Percentiles rank a stretch among this genome's conserved stretches.
Conservation (phyloP, 2,113 vertebrate genomes). For the Geothlypis trichas region DNA sequence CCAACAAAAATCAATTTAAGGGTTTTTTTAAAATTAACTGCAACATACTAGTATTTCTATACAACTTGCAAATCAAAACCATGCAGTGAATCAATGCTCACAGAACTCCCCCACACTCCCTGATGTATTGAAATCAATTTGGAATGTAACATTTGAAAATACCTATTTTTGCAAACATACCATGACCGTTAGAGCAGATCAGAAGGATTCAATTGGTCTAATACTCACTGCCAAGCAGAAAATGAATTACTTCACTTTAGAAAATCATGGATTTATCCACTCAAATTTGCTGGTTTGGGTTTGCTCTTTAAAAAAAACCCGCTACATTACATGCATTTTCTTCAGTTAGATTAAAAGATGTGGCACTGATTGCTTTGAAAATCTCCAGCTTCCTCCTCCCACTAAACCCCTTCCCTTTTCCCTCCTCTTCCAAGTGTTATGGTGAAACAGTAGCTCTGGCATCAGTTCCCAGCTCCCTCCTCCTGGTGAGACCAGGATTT, state of each 20-base stretch:
- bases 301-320: neutral
- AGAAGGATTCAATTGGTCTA: neutral
- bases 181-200: neutral
- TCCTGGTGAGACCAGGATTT: neutral
- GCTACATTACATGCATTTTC: neutral
- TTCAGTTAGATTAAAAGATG: neutral
- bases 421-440: neutral
- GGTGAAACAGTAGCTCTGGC: neutral
- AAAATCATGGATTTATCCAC: neutral
- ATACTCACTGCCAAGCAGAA: neutral
- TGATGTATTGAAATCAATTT: neutral
- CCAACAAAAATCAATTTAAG: conserved; percentile 9
- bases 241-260: neutral
- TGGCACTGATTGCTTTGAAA: neutral
- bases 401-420: neutral
- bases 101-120: neutral
- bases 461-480: neutral
- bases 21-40: neutral
- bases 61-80: neutral
- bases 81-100: neutral
- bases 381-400: neutral
- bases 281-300: neutral
- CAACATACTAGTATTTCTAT: neutral
- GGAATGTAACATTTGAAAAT: neutral
- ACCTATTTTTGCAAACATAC: neutral